Conservation (phyloP, 2,113 vertebrate species). For the Pao palembangensis region DNA sequence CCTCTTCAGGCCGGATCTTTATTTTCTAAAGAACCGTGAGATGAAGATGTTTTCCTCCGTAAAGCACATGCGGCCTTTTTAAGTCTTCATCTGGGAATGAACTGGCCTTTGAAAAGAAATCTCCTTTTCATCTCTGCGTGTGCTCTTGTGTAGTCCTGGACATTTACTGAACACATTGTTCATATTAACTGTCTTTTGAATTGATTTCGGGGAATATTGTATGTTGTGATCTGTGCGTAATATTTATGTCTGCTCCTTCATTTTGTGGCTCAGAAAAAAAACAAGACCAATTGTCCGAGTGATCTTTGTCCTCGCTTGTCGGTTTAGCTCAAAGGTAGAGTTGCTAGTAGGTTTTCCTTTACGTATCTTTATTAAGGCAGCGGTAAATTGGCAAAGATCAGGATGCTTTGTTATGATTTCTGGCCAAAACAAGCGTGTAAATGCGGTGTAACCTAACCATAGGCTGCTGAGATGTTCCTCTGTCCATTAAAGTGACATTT, state of each 20-base stretch:
- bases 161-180: conserved; percentile 73
- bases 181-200: conserved; percentile 56
- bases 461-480: conserved; percentile 23
- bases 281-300: conserved; percentile 35
- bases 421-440: conserved; percentile 26
- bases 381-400: conserved; percentile 26
- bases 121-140: conserved; percentile 37
- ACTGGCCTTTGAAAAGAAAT: conserved; percentile 35
- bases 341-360: conserved; percentile 1
- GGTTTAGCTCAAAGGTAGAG: conserved; percentile 19
- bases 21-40: conserved; percentile 17
- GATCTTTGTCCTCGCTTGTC: conserved; percentile 36
- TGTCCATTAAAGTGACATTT: conserved; percentile 48
- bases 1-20: conserved; percentile 33
- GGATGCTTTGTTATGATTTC: conserved; percentile 24
- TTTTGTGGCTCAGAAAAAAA: conserved; percentile 32
- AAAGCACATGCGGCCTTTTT: conserved; percentile 13
- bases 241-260: conserved; percentile 49
- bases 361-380: background rate
- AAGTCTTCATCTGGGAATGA: conserved; percentile 26
- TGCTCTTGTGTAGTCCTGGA: conserved; percentile 50
- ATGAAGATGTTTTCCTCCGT: background rate
- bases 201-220: conserved; percentile 17
- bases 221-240: conserved; percentile 54
- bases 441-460: conserved; percentile 10